Base-by-base conservation (phyloP, 2,797 vertebrate species). In the Tragelaphus oryx region DNA sequence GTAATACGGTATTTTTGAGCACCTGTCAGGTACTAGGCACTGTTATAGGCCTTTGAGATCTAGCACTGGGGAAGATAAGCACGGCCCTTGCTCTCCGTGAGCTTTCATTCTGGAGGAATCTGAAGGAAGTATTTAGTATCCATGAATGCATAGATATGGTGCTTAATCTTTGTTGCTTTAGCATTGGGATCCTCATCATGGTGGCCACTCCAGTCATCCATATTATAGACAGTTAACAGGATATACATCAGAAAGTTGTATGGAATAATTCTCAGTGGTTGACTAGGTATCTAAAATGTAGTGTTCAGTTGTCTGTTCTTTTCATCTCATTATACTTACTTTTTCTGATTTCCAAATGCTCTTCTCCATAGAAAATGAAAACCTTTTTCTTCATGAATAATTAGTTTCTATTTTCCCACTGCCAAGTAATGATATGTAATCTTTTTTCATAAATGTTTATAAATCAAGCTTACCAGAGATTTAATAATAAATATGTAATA, bases 381-480 rank as follows among this genome's bases (percentile, higher is more conserved):
- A 46, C 0, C 12, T 22, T 87, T 80, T 57, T 41, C 11, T 87
- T 93, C 30, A 65, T 41, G 37, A 95, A 71, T 65, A 87, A 55
- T 44, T 74, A 74, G 68, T 88, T 96, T 94, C 57, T 87, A 14
- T 44, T 89, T 95, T 84, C 37, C 71, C n/a, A 62, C 28, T 87
- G 37, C n/a, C 81, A 94, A 86, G 79, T 74, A 65, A 68, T 3
- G 80, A 28, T 85, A 74, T 41, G 14, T 74, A 26, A 3, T 54
- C 24, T 89, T 95, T 93, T 75, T 41, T 59, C 30, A 57, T 71
- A 84, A 91, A 85, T 94, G 74, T 96, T 57, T 83, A 74, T 82
- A 87, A 92, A 30, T 83, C 79, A 68, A 76, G n/a, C 65, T 87
- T 91, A 57, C 57, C 12, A 94, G 88, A 89, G 52, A 88, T 46